Evolutionary conservation across 2,888 invertebrate species (phyloP).

Genomic region (Lasioglossum calceatum): DNA sequence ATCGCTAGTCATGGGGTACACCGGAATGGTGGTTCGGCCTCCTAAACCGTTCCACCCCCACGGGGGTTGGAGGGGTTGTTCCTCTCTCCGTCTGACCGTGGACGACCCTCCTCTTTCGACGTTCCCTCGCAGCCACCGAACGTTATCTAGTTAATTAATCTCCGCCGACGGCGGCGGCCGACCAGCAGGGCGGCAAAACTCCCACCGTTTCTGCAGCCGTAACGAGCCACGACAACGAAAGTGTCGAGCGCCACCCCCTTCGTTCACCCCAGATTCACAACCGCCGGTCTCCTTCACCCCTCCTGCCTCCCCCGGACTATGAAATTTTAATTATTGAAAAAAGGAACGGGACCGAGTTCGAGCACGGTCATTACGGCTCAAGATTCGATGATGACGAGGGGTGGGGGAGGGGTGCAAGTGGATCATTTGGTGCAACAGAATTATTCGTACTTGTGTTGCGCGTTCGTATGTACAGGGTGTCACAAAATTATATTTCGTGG

Average conservation of each 20-base stretch:
- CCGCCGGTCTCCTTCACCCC: constrained; percentile 5
- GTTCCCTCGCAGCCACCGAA: constrained; percentile 63
- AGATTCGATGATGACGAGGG: not conserved
- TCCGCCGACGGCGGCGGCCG: constrained; percentile 75
- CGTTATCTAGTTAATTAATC: constrained; percentile 84
- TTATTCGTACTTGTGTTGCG: not conserved
- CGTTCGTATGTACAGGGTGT: too few species aligned
- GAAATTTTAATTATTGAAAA: constrained; percentile 63
- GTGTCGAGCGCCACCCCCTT: constrained; percentile 63
- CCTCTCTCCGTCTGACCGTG: constrained; percentile 24
- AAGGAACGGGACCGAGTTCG: constrained; percentile 32
- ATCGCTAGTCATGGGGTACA: constrained; percentile 38
- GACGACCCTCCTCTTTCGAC: constrained; percentile 40
- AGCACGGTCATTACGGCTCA: constrained; percentile 2
- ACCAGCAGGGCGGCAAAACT: constrained; percentile 74
- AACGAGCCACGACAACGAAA: constrained; percentile 75
- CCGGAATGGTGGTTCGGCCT: constrained; percentile 27
- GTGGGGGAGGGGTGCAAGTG: not conserved
- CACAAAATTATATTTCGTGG: too few species aligned
- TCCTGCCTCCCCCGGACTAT: constrained; percentile 22
- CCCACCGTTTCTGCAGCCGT: constrained; percentile 70
- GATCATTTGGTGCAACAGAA: not conserved
- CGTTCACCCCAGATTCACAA: constrained; percentile 27
- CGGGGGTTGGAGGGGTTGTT: not conserved
- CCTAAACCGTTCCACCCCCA: constrained; percentile 26